Percentiles rank a stretch among this genome's conserved stretches.
phyloP scores from a whole-genome alignment of 2,797 vertebrate genomes.

The Oryzias dopingdopingensis region DNA sequence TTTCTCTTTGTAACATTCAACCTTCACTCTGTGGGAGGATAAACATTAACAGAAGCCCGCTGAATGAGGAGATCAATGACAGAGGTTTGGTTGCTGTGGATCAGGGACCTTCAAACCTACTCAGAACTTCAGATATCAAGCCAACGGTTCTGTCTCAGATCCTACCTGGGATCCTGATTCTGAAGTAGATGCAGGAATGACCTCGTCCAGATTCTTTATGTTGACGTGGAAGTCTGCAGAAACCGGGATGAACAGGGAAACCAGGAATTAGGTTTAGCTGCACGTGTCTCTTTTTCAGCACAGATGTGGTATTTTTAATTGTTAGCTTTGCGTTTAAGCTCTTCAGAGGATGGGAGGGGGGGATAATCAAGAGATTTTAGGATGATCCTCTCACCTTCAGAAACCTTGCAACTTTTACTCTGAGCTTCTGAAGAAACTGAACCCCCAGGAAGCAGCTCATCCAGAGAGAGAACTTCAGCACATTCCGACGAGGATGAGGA shows the following conservation, averaged over 20 bases:
- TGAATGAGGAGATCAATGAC: too few species aligned
- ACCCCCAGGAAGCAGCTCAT: slow-evolving; percentile 59
- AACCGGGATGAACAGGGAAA: background rate
- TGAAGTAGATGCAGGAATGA: slow-evolving; percentile 59
- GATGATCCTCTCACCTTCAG: too few species aligned
- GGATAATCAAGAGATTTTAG: too few species aligned
- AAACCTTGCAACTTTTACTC: slow-evolving; percentile 5
- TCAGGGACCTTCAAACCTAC: too few species aligned
- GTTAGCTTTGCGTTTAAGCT: background rate
- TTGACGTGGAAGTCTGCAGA: slow-evolving; percentile 84
- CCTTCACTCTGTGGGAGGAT: too few species aligned
- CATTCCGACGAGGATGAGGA: slow-evolving; percentile 47
- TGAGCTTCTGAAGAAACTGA: slow-evolving; percentile 73
- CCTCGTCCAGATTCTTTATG: slow-evolving; percentile 84
- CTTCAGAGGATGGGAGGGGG: background rate
- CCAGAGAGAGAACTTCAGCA: slow-evolving; percentile 74
- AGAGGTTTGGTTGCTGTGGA: too few species aligned
- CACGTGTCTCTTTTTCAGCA: too few species aligned
- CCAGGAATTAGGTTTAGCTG: background rate
- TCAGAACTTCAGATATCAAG: too few species aligned
- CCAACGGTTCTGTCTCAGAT: background rate
- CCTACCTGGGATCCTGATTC: slow-evolving; percentile 54
- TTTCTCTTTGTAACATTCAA: too few species aligned
- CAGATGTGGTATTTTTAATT: too few species aligned
- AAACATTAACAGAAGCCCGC: too few species aligned